A percentile compares a stretch with the other conserved stretches of the same genome.
These are phyloP conservation scores for Creontiades dilutus DNA, from an alignment of 2,888 invertebrate genomes.

Conservation along the genomic window DNA sequence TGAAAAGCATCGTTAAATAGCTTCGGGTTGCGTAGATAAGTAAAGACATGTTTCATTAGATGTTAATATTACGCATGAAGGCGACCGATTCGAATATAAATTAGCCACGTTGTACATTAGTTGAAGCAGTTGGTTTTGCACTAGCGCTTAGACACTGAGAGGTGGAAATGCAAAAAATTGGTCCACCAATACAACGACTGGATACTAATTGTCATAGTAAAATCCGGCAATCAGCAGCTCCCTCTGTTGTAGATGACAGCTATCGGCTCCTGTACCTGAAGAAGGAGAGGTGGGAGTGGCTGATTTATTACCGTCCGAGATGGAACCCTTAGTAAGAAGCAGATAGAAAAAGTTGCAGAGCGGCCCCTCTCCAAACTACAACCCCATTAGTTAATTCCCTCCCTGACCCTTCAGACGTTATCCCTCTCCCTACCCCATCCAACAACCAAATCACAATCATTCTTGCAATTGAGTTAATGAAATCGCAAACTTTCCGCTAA, in stretches of 20 bases:
- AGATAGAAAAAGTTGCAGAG: background rate
- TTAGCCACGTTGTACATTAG: no score
- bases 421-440: background rate
- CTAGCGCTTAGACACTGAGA: no score
- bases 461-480: conserved; percentile 16
- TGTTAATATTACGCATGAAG: no score
- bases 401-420: background rate
- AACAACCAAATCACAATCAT: background rate
- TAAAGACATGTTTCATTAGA: no score
- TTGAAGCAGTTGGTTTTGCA: no score
- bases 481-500: background rate
- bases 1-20: no score
- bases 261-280: background rate
- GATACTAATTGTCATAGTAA: background rate
- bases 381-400: conserved; percentile 16
- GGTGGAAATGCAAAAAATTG: no score
- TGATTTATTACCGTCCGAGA: background rate
- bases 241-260: background rate
- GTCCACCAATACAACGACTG: no score
- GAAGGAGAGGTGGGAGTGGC: background rate
- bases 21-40: no score
- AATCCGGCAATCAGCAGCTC: background rate
- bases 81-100: no score
- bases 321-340: background rate
- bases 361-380: background rate